Percentiles rank a stretch among this genome's conserved stretches.
Conservation (phyloP, 2,888 invertebrate genomes). For the Aphodius granarius region DNA sequence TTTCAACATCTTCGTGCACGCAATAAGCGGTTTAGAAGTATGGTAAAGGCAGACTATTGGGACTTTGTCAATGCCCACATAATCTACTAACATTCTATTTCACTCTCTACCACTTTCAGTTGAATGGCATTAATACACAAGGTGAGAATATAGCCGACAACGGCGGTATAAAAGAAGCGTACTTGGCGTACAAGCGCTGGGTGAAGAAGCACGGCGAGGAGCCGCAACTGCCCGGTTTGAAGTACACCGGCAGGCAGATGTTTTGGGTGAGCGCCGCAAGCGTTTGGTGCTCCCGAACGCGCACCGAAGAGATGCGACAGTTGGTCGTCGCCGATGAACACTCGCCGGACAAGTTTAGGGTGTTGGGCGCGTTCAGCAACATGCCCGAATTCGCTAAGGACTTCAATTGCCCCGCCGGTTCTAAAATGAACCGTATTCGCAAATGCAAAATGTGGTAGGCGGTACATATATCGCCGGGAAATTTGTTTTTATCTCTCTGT, state of each 20-base stretch:
- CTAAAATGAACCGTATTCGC: constrained; percentile 63
- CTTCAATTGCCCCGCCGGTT: constrained; percentile 61
- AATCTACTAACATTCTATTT: background rate
- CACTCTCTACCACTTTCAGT: constrained; percentile 54
- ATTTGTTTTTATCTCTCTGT: constrained; percentile 17
- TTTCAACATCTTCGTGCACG: background rate
- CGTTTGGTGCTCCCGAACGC: constrained; percentile 61
- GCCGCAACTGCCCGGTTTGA: constrained; percentile 45
- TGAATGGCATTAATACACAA: constrained; percentile 90
- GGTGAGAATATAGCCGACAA: constrained; percentile 96
- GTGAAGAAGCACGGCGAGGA: constrained; percentile 47
- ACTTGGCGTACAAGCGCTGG: constrained; percentile 50
- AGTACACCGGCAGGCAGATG: constrained; percentile 53
- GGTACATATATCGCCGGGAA: background rate
- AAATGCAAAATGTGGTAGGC: constrained; percentile 67
- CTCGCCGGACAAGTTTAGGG: constrained; percentile 58
- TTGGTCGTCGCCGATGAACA: constrained; percentile 52
- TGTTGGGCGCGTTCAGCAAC: constrained; percentile 62
- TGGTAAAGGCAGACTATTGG: background rate
- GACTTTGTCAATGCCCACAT: background rate
- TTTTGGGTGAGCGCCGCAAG: constrained; percentile 64
- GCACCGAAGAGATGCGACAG: constrained; percentile 48
- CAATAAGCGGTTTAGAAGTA: background rate
- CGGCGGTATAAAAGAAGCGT: constrained; percentile 91
- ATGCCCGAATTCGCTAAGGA: constrained; percentile 63